These are phyloP conservation scores for Acyrthosiphon pisum DNA, from an alignment of 1,140 invertebrate genomes.

Conservation along the genomic window DNA sequence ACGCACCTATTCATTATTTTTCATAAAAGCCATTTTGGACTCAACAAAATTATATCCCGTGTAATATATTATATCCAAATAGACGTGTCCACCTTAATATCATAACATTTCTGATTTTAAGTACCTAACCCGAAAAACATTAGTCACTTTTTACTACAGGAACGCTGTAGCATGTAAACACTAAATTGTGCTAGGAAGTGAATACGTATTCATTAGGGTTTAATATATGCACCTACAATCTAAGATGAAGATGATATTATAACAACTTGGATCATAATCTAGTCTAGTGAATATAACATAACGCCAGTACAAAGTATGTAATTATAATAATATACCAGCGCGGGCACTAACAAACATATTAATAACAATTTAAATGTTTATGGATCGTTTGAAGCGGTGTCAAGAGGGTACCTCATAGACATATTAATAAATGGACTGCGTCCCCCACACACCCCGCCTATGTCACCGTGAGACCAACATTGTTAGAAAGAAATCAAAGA, in stretches of 20 bases:
- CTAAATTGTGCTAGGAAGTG: not conserved
- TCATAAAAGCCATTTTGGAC: not conserved
- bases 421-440: too few relatives aligned
- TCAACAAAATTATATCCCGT: not conserved
- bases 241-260: not conserved
- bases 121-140: not conserved
- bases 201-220: not conserved
- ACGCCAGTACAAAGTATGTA: not conserved
- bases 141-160: not conserved
- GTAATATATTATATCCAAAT: not conserved
- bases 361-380: not conserved
- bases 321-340: not conserved
- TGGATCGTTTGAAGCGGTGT: not conserved
- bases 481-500: too few relatives aligned
- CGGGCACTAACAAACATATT: not conserved
- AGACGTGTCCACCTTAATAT: not conserved
- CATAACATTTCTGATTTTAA: not conserved
- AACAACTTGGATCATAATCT: not conserved
- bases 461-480: too few relatives aligned
- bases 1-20: not conserved
- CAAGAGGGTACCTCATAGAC: too few relatives aligned
- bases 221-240: not conserved
- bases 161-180: too few relatives aligned
- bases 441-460: too few relatives aligned
- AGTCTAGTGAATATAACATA: not conserved